Evolutionary conservation across 2,113 vertebrate species (phyloP), one percentile per base, ranked within the genome.

Genomic region (Excalfactoria chinensis): DNA sequence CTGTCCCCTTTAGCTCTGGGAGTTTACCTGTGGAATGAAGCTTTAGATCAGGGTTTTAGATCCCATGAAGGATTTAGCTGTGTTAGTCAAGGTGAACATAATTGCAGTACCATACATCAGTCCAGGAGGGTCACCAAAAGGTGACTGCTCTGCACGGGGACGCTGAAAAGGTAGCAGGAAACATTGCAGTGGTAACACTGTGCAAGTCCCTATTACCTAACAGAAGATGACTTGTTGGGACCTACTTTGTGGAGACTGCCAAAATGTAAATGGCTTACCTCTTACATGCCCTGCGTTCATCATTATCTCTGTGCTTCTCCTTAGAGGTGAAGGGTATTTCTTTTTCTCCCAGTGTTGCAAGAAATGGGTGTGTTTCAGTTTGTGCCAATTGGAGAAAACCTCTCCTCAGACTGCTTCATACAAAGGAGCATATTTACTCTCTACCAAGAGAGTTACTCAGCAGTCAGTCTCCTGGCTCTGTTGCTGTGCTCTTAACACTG

Each of bases 381-480:
- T 68, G 48, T 81, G 62, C 56, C 80, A 71, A 23, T 0, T 71
- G 79, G 37, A 93, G 73, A 46, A 78, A 49, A 90, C 43, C 18
- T 86, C 83, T 84, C 64, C 35, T 43, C 69, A 78, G 66, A 53
- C 56, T 90, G 12, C 11, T 4, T 84, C 44, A 59, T 86, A 71
- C 77, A 90, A 81, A 88, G 43, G 35, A 86, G 34, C 53, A 93
- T 81, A n/a, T 90, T 95, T 93, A 77, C 82, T 83, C 32, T 85
- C n/a, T 55, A 84, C 56, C 37, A 37, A 73, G 89, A 51, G 56
- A 74, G 56, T 25, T 86, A 51, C 53, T 43, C 46, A 63, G 44
- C 41, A 89, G 67, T 25, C 26, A 62, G n/a, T 22, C 35, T 89
- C 28, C 55, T 73, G 46, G 68, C 71, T 87, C 53, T 32, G 58